These are phyloP conservation scores for Eunapius fragilis DNA, from an alignment of 37 sponge, comb jelly and placozoan genomes.

Conservation along the genomic window DNA sequence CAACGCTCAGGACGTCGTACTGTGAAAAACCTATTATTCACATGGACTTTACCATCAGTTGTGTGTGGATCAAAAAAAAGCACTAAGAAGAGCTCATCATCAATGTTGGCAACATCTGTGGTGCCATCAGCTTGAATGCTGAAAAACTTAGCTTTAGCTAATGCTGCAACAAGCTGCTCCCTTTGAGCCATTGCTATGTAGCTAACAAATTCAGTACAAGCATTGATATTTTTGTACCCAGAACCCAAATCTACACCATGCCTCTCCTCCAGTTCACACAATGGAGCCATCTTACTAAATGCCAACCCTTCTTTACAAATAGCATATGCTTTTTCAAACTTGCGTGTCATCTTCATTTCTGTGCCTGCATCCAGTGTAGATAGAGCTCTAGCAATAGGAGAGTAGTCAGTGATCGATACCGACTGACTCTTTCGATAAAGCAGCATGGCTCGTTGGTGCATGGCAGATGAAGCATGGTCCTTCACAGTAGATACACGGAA, in stretches of 20 bases:
- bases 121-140: constrained; percentile 36
- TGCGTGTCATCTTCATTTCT: no score
- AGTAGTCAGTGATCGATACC: no score
- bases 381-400: no score
- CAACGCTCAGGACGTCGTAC: not conserved
- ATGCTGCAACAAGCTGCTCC: not conserved
- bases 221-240: constrained; percentile 36
- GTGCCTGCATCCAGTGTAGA: no score
- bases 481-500: no score
- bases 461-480: no score
- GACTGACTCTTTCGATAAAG: no score
- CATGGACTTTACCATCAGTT: constrained; percentile 13
- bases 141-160: constrained; percentile 25
- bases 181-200: constrained; percentile 17
- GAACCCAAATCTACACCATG: constrained; percentile 47
- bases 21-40: constrained; percentile 6
- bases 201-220: constrained; percentile 30
- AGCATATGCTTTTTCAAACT: no score
- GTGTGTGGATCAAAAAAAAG: constrained; percentile 26
- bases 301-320: no score
- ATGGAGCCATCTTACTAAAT: no score
- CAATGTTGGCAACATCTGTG: constrained; percentile 32
- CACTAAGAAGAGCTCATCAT: constrained; percentile 19
- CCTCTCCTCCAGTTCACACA: no score
- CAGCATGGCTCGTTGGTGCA: no score